These are phyloP conservation scores for Aix galericulata DNA, from an alignment of 2,113 vertebrate genomes.

Conservation along the genomic window DNA sequence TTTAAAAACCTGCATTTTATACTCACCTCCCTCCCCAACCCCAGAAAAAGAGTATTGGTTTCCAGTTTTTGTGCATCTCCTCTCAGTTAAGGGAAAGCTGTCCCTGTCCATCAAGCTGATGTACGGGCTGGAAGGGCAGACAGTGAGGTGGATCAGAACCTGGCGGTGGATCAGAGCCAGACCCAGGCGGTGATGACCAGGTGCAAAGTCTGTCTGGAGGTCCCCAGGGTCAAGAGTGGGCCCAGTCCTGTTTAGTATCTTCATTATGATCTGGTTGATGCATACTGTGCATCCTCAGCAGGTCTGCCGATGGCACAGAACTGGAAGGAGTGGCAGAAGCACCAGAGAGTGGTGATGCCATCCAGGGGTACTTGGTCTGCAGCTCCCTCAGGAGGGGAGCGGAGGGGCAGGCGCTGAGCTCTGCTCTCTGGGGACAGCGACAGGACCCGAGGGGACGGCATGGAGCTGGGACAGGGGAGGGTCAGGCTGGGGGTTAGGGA, in stretches of 20 bases:
- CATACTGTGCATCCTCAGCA: background rate
- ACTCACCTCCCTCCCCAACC: fast-evolving
- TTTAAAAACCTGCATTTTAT: background rate
- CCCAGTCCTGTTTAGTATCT: background rate
- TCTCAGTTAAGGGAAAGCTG: background rate
- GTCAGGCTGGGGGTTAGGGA: background rate
- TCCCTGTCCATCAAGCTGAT: background rate
- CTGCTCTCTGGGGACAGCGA: background rate
- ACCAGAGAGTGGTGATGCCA: background rate
- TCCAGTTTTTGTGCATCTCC: background rate
- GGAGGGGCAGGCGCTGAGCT: background rate
- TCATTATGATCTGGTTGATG: background rate
- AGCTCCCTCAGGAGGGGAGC: background rate
- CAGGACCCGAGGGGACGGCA: background rate
- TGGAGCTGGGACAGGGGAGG: background rate
- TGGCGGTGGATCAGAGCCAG: no score
- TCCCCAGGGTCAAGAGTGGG: background rate
- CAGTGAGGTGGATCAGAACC: background rate
- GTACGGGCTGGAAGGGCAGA: background rate
- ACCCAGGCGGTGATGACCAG: background rate
- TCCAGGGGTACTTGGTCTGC: background rate
- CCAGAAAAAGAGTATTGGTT: background rate
- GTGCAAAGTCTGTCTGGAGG: background rate
- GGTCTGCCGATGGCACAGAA: background rate
- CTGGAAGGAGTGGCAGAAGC: background rate